Evolutionary conservation across 2,113 vertebrate genomes (phyloP).

Genomic region (Nothocercus julius): DNA sequence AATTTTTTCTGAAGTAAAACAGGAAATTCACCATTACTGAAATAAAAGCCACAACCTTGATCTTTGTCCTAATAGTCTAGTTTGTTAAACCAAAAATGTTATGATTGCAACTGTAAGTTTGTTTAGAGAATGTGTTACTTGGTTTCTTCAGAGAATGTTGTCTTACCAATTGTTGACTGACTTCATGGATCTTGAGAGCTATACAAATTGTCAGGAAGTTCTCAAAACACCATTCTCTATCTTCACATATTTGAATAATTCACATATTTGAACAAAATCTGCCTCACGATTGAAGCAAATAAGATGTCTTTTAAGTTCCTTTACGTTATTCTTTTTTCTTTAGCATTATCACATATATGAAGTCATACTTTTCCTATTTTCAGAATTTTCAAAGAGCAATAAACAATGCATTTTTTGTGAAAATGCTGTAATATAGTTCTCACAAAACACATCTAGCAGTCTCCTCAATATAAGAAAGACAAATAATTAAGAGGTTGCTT

Average conservation of each 20-base stretch:
- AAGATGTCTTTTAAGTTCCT: background rate
- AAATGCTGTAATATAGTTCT: background rate
- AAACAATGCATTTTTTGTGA: background rate
- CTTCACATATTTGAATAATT: background rate
- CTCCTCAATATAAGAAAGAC: background rate
- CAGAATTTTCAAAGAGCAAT: background rate
- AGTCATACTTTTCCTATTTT: background rate
- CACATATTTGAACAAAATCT: background rate
- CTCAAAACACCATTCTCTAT: background rate
- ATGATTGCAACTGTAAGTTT: background rate
- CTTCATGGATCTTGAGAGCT: background rate
- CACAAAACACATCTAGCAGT: background rate
- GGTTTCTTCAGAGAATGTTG: background rate
- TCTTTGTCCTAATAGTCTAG: background rate
- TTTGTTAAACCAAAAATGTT: too few relatives aligned
- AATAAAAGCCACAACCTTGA: slow-evolving; percentile 17
- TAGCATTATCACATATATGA: background rate
- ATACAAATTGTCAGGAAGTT: background rate
- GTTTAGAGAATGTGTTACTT: background rate
- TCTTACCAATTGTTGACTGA: background rate
- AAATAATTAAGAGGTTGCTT: background rate
- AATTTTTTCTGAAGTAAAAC: background rate
- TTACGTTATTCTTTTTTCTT: background rate
- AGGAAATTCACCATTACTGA: slow-evolving; percentile 15
- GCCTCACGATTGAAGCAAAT: background rate